phyloP scores from a whole-genome alignment of 2,113 vertebrate species.

The Otus sunia region DNA sequence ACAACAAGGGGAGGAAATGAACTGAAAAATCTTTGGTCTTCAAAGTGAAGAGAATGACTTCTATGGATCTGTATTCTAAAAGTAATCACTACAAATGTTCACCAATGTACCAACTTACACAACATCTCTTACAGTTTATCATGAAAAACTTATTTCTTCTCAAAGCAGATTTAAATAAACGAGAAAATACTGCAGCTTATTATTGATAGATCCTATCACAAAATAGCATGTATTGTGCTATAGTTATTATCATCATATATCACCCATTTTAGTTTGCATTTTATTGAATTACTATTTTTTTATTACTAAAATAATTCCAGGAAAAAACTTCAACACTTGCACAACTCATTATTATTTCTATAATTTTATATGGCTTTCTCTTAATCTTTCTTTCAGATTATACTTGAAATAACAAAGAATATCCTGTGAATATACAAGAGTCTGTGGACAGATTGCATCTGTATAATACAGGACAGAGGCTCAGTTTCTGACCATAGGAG shows the following conservation, averaged over 20 bases:
- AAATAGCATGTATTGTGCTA: background rate
- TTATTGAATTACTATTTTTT: background rate
- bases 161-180: background rate
- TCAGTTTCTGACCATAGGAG: background rate
- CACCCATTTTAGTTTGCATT: background rate
- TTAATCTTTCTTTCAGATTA: background rate
- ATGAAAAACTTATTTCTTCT: background rate
- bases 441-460: background rate
- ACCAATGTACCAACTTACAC: background rate
- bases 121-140: background rate
- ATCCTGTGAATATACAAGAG: background rate
- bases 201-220: background rate
- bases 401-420: background rate
- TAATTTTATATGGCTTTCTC: background rate
- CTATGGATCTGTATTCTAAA: background rate
- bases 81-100: background rate
- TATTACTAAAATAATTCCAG: background rate
- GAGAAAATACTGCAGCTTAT: background rate
- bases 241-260: background rate
- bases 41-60: background rate
- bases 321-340: background rate
- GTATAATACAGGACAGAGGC: background rate
- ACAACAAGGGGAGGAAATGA: fast-evolving
- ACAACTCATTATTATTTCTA: background rate
- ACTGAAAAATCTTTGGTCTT: background rate